Evolutionary conservation across 2,888 invertebrate species (phyloP).

Genomic region (Cephus sareptanus): DNA sequence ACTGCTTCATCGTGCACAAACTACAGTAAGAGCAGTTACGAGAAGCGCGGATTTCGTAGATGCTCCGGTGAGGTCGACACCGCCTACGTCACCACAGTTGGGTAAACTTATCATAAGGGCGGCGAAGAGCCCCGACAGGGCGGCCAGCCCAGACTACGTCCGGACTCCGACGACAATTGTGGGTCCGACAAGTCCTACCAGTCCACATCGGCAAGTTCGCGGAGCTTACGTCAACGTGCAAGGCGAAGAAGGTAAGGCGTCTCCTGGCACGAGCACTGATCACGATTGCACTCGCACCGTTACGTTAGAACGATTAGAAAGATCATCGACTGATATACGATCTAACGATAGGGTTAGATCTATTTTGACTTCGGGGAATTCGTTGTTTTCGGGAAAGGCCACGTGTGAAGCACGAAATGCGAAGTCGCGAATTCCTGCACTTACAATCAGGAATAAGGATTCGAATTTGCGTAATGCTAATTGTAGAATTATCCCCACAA

Average conservation of each 20-base stretch:
- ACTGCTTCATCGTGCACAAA: constrained; percentile 65
- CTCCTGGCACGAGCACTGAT: constrained; percentile 41
- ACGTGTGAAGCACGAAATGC: constrained; percentile 5
- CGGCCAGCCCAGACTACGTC: constrained; percentile 59
- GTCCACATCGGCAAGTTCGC: constrained; percentile 64
- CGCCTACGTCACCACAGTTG: constrained; percentile 73
- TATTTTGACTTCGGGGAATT: constrained; percentile 26
- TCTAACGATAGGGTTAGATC: constrained; percentile 5
- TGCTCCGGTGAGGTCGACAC: constrained; percentile 58
- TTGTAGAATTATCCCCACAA: constrained; percentile 9
- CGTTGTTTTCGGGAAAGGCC: constrained; percentile 35
- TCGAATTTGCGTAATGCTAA: constrained; percentile 11
- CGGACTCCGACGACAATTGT: constrained; percentile 73
- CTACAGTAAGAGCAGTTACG: constrained; percentile 65
- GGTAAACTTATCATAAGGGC: constrained; percentile 75
- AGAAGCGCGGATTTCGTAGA: constrained; percentile 65
- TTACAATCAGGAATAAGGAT: constrained; percentile 27
- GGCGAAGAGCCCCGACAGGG: constrained; percentile 63
- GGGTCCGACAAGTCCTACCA: constrained; percentile 68
- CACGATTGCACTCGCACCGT: constrained; percentile 53
- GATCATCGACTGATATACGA: constrained; percentile 27
- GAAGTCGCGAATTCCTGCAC: constrained; percentile 13
- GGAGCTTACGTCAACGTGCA: constrained; percentile 82
- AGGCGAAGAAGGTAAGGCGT: constrained; percentile 79
- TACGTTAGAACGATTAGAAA: constrained; percentile 41